Evolutionary conservation across 2,797 vertebrate genomes (phyloP).

Genomic region (Pseudomugil gertrudae): DNA sequence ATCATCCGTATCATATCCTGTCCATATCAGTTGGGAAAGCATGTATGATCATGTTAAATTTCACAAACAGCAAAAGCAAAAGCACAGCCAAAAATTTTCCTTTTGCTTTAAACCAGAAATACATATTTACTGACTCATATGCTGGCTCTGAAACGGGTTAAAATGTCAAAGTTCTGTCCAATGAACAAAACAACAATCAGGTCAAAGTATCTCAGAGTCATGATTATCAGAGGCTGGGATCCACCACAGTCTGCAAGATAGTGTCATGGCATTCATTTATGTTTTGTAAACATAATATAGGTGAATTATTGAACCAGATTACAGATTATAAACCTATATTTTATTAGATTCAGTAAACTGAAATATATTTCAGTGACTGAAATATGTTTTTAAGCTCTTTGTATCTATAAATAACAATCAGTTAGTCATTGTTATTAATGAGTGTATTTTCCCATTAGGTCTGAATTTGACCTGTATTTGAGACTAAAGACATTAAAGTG

Average conservation of each 20-base stretch:
- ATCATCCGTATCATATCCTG: too few relatives aligned
- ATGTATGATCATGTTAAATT: background rate
- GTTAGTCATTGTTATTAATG: constrained; percentile 46
- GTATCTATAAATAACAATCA: constrained; percentile 19
- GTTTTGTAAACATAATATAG: background rate
- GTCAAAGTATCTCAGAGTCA: background rate
- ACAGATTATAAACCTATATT: too few relatives aligned
- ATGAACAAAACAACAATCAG: background rate
- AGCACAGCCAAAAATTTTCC: background rate
- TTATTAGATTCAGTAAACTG: too few relatives aligned
- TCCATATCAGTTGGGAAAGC: too few relatives aligned
- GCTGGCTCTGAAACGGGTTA: background rate
- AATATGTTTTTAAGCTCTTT: background rate
- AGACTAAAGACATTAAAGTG: background rate
- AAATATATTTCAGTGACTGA: constrained; percentile 14
- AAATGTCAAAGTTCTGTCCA: background rate
- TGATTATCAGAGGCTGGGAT: background rate
- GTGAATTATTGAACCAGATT: background rate
- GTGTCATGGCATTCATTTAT: background rate
- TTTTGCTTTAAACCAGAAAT: background rate
- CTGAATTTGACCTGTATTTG: constrained; percentile 4
- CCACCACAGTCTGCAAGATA: background rate
- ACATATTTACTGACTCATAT: background rate
- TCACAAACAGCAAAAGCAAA: background rate
- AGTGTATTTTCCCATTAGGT: constrained; percentile 5